These are phyloP conservation scores for Tupiocoris notatus DNA, from an alignment of 2,888 invertebrate species.

Conservation along the genomic window DNA sequence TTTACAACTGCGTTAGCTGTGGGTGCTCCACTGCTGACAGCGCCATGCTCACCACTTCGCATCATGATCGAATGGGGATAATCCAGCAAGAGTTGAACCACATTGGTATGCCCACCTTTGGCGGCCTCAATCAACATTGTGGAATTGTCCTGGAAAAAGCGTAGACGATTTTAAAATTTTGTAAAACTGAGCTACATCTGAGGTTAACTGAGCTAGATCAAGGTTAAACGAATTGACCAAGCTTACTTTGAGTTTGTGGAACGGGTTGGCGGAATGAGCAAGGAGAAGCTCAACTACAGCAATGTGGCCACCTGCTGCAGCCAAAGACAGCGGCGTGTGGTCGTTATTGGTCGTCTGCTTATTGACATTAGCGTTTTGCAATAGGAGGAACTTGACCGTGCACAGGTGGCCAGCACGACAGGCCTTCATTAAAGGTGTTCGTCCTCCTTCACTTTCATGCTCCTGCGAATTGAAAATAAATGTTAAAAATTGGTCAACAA, in stretches of 20 bases:
- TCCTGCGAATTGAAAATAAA: slow-evolving; percentile 60
- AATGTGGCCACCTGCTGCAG: slow-evolving; percentile 94
- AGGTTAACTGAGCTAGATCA: neutral
- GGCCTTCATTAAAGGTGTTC: slow-evolving; percentile 98
- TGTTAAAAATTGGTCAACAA: neutral
- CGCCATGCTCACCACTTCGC: slow-evolving; percentile 52
- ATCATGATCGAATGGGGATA: slow-evolving; percentile 85
- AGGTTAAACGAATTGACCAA: neutral
- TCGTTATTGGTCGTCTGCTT: slow-evolving; percentile 90
- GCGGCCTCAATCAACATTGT: slow-evolving; percentile 98
- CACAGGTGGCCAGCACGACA: slow-evolving; percentile 94
- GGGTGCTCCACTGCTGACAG: slow-evolving; percentile 10
- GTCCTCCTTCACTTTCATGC: slow-evolving; percentile 94
- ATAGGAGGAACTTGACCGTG: slow-evolving; percentile 92
- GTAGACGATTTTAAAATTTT: too few relatives aligned
- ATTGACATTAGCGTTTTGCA: slow-evolving; percentile 82
- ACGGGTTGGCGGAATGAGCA: slow-evolving; percentile 89
- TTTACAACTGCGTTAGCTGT: slow-evolving; percentile 23
- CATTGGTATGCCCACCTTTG: slow-evolving; percentile 94
- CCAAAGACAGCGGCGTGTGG: slow-evolving; percentile 93
- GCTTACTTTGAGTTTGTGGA: slow-evolving; percentile 84
- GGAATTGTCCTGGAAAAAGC: slow-evolving; percentile 76
- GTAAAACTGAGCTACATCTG: slow-evolving; percentile 11
- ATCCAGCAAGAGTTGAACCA: slow-evolving; percentile 91
- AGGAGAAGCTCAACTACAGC: slow-evolving; percentile 89